These are phyloP conservation scores for Dascillus cervinus DNA, from an alignment of 2,888 invertebrate species.

Conservation along the genomic window DNA sequence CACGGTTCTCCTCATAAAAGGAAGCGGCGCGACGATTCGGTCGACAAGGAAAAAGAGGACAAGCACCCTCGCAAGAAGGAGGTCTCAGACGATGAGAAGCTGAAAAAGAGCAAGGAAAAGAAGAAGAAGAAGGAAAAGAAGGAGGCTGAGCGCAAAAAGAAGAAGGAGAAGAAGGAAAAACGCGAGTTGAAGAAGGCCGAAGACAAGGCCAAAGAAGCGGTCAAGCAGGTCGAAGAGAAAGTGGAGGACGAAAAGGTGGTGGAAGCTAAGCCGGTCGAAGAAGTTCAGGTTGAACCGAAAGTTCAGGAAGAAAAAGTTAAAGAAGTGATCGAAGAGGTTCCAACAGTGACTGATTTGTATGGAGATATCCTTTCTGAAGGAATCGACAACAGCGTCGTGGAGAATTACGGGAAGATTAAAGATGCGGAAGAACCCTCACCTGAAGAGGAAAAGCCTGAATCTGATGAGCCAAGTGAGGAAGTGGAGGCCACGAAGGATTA, in stretches of 20 bases:
- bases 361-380: conserved; percentile 49
- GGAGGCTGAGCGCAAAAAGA: conserved; percentile 32
- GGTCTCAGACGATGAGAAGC: conserved; percentile 35
- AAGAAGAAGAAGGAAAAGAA: conserved; percentile 50
- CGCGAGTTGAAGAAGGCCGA: conserved; percentile 36
- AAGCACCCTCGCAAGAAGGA: conserved; percentile 10
- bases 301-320: conserved; percentile 41
- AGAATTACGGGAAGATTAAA: conserved; percentile 47
- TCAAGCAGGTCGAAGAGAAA: conserved; percentile 29
- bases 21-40: conserved; percentile 30
- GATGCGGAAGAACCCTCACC: conserved; percentile 24
- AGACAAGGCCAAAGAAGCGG: conserved; percentile 33
- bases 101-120: conserved; percentile 43
- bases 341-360: conserved; percentile 45
- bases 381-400: conserved; percentile 50
- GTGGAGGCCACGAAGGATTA: conserved; percentile 31
- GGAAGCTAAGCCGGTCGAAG: conserved; percentile 9
- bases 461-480: conserved; percentile 18
- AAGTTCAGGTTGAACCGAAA: conserved; percentile 23
- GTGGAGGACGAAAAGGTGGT: conserved; percentile 10
- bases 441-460: conserved; percentile 17
- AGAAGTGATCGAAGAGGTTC: conserved; percentile 42
- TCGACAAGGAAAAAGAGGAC: conserved; percentile 31
- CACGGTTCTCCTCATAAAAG: conserved; percentile 27
- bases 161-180: conserved; percentile 34